Evolutionary conservation across 2,797 vertebrate species (phyloP).

Genomic region (Toxotes lorentzi): DNA sequence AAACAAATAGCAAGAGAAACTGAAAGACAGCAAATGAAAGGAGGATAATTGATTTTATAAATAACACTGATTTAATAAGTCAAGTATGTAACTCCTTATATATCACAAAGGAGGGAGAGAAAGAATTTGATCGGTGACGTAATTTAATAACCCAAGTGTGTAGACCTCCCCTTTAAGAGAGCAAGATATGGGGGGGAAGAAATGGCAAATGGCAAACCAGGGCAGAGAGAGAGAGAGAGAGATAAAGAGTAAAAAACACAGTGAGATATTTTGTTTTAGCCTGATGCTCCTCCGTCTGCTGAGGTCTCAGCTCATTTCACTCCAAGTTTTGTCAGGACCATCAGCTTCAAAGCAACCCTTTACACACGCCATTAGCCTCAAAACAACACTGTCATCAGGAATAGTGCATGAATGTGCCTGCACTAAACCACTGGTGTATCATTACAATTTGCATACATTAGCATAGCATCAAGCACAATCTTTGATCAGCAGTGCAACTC

Average conservation of each 20-base stretch:
- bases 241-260: conserved; percentile 20
- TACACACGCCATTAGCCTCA: conserved; percentile 60
- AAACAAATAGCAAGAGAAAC: conserved; percentile 66
- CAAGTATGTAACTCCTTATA: conserved; percentile 51
- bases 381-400: conserved; percentile 69
- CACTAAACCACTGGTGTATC: conserved; percentile 46
- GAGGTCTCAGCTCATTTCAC: conserved; percentile 68
- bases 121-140: conserved; percentile 18
- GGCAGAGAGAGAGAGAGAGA: conserved; percentile 4
- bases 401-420: conserved; percentile 24
- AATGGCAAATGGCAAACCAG: background rate
- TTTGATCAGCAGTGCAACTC: conserved; percentile 52
- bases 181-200: background rate
- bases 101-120: conserved; percentile 15
- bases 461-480: conserved; percentile 46
- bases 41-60: conserved; percentile 71
- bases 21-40: conserved; percentile 41
- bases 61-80: conserved; percentile 67
- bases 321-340: conserved; percentile 54
- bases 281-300: conserved; percentile 48
- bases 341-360: conserved; percentile 58
- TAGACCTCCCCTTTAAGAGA: conserved; percentile 20
- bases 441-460: conserved; percentile 70
- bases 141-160: conserved; percentile 34
- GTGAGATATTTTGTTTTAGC: conserved; percentile 39